Conservation (phyloP, 2,113 vertebrate species). For the Lathamus discolor region DNA sequence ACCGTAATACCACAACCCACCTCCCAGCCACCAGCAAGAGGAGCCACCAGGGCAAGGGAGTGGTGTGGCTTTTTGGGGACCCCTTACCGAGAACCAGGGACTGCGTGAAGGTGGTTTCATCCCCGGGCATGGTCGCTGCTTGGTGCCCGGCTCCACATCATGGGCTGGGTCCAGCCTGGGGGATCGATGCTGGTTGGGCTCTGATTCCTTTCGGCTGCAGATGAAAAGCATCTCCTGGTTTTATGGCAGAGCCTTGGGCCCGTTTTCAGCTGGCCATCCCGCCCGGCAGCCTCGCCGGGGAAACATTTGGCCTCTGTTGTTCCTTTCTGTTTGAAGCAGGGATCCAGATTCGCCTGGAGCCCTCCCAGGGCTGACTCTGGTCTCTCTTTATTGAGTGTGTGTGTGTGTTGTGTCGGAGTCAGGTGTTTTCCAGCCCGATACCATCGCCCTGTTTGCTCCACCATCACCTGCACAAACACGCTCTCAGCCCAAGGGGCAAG, state of each 20-base stretch:
- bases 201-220: accelerated
- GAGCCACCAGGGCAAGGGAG: not conserved
- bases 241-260: not conserved
- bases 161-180: not conserved
- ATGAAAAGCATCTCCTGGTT: not conserved
- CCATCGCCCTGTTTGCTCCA: not conserved
- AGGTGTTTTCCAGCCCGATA: not conserved
- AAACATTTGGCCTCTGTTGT: not conserved
- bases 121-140: accelerated
- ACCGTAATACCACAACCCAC: accelerated
- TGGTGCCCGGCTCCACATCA: accelerated
- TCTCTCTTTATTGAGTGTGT: not conserved
- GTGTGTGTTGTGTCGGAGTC: not conserved
- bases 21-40: not conserved
- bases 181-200: accelerated
- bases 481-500: not conserved
- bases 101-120: accelerated
- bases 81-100: not conserved
- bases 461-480: constrained; percentile 10
- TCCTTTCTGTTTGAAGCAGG: not conserved
- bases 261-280: not conserved
- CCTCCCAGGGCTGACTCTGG: not conserved
- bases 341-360: not conserved
- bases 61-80: not conserved
- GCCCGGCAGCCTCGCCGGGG: not conserved